Evolutionary conservation across 2,797 vertebrate genomes (phyloP), one percentile per base, ranked within the genome.

Genomic region (Sus cebifrons): DNA sequence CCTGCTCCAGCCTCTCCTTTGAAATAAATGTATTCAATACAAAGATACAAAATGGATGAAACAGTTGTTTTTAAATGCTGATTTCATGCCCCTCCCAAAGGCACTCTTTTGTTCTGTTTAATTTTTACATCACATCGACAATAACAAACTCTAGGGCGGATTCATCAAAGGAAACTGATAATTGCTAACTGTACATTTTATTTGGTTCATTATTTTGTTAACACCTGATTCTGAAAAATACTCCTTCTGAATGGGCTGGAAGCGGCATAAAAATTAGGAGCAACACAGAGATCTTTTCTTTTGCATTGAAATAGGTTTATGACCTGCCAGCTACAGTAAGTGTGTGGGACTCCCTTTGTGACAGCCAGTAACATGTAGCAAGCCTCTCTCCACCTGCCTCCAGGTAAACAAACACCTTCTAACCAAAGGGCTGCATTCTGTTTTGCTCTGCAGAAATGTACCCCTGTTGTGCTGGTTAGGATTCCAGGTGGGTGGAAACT

Each of bases 121-220:
- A 96, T 97, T 97, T 60, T 96, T 96, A 97, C 91, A 84, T 95
- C 67, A 86, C 89, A 89, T 96, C 23, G 74, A 94, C 77, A 52
- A 91, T 60, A 73, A 8, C 18, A 89, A 97, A 83, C 64, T 91
- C 83, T 75, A 83, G 91, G 91, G 71, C 23, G 25, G 97, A 87
- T 86, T 96, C 97, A 96, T 98, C 97, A 97, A 98, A 97, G 77
- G 89, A 95, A 90, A 73, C 89, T 58, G 89, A 95, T 96, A 96
- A 96, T 95, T 91, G 96, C 90, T 86, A 88, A 89, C 49, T 82
- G 73, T 91, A 96, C 56, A 94, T 96, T 97, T 97, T 82, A 96
- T 94, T 97, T 93, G 85, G 73, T 96, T 92, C 14, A 52, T 77
- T 62, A 96, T 97, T 79, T 96, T 89, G 87, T 96, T 97, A 98